Base-by-base conservation (phyloP, 1,140 invertebrate species). In the Papilio polytes region DNA sequence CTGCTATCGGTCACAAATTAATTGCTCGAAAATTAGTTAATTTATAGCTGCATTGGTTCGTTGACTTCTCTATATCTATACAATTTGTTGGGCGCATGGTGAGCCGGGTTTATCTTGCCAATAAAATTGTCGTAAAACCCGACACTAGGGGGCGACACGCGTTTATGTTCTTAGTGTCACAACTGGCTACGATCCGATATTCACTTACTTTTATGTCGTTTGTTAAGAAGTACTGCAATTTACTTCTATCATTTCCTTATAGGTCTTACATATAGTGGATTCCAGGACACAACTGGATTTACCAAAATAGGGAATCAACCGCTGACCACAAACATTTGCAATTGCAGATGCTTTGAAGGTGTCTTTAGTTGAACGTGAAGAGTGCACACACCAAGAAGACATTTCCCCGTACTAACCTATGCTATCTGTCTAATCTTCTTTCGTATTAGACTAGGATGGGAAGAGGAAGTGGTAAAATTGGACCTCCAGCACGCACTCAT, bases 41-140 rank as follows among this genome's bases (percentile, higher is more conserved):
- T 83, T 80, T 79, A 78, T 81, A 78, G 78, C 78, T 78, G 46
- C 79, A 72, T 82, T 83, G 83, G 89, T 89, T 90, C 89, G 84
- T 86, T 90, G 89, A 88, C 89, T 83, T 78, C 79, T 76, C 86
- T 87, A 89, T 89, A 85, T 80, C 78, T 82, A 82, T 85, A 79
- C 84, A 90, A 91, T 90, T 90, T 88, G 89, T 90, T 82, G 80
- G 81, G 83, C 80, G 85, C 81, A 83, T 84, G 86, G 81, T 83
- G 80, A 81, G 76, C 81, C 31, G 78, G 72, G 59, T 87, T 87
- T 90, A 90, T 90, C 86, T 77, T 36, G 74, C 44, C 84, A 82
- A 85, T 90, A 88, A 90, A 90, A 89, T 41, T 26, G 81, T 87
- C 88, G 86, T 90, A 89, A 90, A 90, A 90, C 80, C 53, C 82